Evolutionary conservation across 2,888 invertebrate genomes (phyloP), one percentile per base, ranked within the genome.

Genomic region (Euplexia lucipara): DNA sequence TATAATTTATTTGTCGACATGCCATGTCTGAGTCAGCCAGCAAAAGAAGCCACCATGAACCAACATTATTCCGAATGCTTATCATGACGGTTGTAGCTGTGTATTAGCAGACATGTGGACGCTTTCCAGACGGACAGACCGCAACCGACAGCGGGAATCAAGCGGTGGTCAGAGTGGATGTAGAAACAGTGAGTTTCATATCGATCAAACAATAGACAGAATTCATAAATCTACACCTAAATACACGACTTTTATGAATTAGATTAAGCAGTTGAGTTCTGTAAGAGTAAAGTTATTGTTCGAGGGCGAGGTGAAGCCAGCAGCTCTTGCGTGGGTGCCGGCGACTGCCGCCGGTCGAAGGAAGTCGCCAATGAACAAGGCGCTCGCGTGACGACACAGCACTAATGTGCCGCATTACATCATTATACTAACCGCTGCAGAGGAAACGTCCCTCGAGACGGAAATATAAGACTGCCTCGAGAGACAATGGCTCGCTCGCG

Each of bases 311-410:
- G n/a, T 41, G 37, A 37, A 44, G 39, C 35, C n/a, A 47, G 18
- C 39, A 14, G 18, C 39, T 10, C 4, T 14, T 26, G 73, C 58
- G 80, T 78, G 72, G 71, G 81, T 42, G 75, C 45, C 60, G 53
- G 59, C 66, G 59, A 62, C 51, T 44, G 59, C 42, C 51, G 51
- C 45, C 54, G 59, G 49, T 53, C 78, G 68, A 51, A 81, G 86
- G 88, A 88, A 82, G 83, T 83, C 72, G 73, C 73, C 85, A 87
- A 87, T 87, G 82, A 83, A 65, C 70, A 69, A 62, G 47, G 49
- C 59, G 52, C 74, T 75, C 71, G 77, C 74, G 70, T 73, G 56
- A 76, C 72, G 61, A 71, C 67, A 61, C 74, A 70, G 26, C 56
- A 62, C 63, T 78, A 70, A 75, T 72, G 58, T 61, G 59, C 65